Base-by-base conservation (phyloP, 2,888 invertebrate species). In the Agrotis clavis region DNA sequence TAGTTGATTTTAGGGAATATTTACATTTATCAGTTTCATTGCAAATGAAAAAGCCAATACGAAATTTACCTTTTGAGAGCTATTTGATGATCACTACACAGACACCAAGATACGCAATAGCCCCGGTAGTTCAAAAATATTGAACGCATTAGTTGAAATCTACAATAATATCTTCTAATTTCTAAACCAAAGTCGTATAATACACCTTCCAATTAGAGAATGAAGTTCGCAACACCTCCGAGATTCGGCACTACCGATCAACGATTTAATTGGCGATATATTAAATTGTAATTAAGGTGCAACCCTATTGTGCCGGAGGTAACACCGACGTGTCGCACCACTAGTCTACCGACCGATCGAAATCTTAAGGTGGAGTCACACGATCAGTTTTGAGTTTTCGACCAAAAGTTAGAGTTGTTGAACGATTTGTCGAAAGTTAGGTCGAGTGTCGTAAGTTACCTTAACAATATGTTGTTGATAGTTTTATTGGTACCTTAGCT, bases 211-310 rank as follows among this genome's bases (percentile, higher is more conserved):
- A 75, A 78, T 75, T 80, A 86, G 73, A 56, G 74, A 77, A 79
- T 75, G 70, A 80, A 80, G 81, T 79, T 80, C 68, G 61, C 77
- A 82, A 85, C 85, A 86, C 82, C 91, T 87, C 85, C 88, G 86
- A 83, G 89, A 93, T 90, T 90, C 86, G 83, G 87, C 89, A 89
- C 91, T 90, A 89, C 92, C 94, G 92, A 94, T 94, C 93, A 92
- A 89, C 91, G 92, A 91, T 91, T 94, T 95, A 95, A 96, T 95
- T 95, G 94, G 92, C 92, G 92, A 95, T 95, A 95, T 95, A 95
- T 96, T 96, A 95, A 94, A 95, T 94, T 92, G 94, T 95, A 96
- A 95, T 95, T 95, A 95, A 94, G 92, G 92, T 92, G 90, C 93
- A 90, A 90, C 93, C 91, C 82, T 77, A 83, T 82, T 80, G 82